Conservation (phyloP, 1,140 invertebrate species). For the Drosophila murphyi region DNA sequence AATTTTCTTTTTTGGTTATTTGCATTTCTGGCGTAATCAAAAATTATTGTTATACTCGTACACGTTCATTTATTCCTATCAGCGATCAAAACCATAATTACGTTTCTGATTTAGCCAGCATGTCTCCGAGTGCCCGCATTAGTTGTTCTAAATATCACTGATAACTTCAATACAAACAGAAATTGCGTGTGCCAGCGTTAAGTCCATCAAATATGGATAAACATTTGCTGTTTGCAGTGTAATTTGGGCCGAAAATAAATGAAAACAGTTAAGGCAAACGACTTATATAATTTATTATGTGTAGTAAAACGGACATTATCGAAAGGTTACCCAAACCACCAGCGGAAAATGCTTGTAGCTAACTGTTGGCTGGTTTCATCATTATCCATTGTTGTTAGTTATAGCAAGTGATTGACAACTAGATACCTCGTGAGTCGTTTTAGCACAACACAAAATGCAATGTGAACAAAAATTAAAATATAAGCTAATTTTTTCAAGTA, state of each 20-base stretch:
- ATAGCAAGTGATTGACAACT: background rate
- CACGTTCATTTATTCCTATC: background rate
- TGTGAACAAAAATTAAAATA: background rate
- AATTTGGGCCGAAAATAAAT: slow-evolving; percentile 57
- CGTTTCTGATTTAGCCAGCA: slow-evolving; percentile 29
- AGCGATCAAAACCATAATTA: slow-evolving; percentile 63
- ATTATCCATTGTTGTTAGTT: background rate
- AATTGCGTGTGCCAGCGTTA: slow-evolving; percentile 52
- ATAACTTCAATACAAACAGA: slow-evolving; percentile 59
- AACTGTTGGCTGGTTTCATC: background rate
- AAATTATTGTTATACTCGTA: slow-evolving; percentile 30
- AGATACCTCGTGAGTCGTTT: background rate
- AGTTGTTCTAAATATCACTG: slow-evolving; percentile 43
- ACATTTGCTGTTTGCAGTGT: slow-evolving; percentile 63
- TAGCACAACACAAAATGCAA: background rate
- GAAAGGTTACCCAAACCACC: background rate
- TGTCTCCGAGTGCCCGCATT: slow-evolving; percentile 17
- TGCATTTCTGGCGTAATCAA: slow-evolving; percentile 53
- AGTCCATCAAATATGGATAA: slow-evolving; percentile 65
- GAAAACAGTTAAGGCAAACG: slow-evolving; percentile 33
- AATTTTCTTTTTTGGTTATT: slow-evolving; percentile 48
- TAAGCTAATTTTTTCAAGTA: no score
- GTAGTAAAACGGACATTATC: background rate
- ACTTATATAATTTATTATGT: slow-evolving; percentile 47
- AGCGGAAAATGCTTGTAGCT: background rate